A percentile compares a stretch with the other conserved stretches of the same genome.
phyloP scores from a whole-genome alignment of 2,888 invertebrate species.

The Heliconius sara region DNA sequence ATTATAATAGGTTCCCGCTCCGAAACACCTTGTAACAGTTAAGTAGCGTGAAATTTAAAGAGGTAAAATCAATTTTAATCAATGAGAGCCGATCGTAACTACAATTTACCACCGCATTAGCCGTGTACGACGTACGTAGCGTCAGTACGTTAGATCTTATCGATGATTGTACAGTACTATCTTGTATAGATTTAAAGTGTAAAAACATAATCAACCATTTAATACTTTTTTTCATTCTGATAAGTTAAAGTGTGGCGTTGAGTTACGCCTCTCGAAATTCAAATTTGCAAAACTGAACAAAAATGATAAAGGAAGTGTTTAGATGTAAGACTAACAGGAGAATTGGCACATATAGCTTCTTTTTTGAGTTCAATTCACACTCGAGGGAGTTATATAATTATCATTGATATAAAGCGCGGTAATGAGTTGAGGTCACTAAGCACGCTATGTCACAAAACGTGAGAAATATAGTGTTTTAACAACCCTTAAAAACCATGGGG shows the following conservation, averaged over 20 bases:
- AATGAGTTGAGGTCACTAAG: not conserved
- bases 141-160: conserved; percentile 15
- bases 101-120: conserved; percentile 29
- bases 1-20: conserved; percentile 1
- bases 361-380: too few relatives aligned
- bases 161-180: conserved; percentile 18
- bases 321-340: too few relatives aligned
- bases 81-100: conserved; percentile 16
- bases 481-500: too few relatives aligned
- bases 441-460: not conserved
- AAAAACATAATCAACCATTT: not conserved
- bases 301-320: not conserved
- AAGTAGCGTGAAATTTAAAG: conserved; percentile 28
- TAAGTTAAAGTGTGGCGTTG: not conserved
- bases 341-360: too few relatives aligned
- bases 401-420: too few relatives aligned
- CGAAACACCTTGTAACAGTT: conserved; percentile 23
- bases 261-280: not conserved
- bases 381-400: too few relatives aligned
- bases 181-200: not conserved
- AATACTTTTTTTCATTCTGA: not conserved
- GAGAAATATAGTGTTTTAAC: not conserved
- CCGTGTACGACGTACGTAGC: not conserved
- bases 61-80: conserved; percentile 33
- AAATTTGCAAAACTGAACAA: not conserved